Conservation (phyloP, 2,113 vertebrate genomes). For the Protobothrops mucrosquamatus region DNA sequence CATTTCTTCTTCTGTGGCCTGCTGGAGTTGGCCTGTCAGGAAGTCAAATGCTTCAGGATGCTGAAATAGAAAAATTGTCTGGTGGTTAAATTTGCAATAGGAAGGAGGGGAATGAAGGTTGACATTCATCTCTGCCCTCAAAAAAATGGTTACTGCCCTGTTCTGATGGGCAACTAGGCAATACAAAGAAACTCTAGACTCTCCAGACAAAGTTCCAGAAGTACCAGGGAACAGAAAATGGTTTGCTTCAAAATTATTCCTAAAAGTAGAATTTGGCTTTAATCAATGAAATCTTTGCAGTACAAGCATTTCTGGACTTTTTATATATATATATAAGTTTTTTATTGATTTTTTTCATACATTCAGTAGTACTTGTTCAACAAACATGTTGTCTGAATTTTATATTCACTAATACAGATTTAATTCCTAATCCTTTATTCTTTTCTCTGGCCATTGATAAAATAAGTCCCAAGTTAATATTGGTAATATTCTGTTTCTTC, state of each 20-base stretch:
- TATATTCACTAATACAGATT: too few species aligned
- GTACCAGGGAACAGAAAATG: not conserved
- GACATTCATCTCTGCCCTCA: not conserved
- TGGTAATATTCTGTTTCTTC: too few species aligned
- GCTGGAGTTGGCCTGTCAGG: not conserved
- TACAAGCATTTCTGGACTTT: not conserved
- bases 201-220: not conserved
- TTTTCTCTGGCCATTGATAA: too few species aligned
- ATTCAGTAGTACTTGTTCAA: too few species aligned
- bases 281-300: not conserved
- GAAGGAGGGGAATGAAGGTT: not conserved
- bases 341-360: too few species aligned
- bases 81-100: not conserved
- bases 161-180: not conserved
- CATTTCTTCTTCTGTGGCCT: not conserved
- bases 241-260: not conserved
- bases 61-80: not conserved
- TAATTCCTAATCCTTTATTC: too few species aligned
- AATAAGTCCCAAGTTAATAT: too few species aligned
- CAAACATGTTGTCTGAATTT: too few species aligned
- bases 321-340: too few species aligned
- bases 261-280: not conserved
- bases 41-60: not conserved
- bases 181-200: not conserved
- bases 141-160: not conserved